A percentile compares a stretch with the other conserved stretches of the same genome.
Conservation (phyloP, 2,888 invertebrate species). For the Hydrotaea cyrtoneurina region DNA sequence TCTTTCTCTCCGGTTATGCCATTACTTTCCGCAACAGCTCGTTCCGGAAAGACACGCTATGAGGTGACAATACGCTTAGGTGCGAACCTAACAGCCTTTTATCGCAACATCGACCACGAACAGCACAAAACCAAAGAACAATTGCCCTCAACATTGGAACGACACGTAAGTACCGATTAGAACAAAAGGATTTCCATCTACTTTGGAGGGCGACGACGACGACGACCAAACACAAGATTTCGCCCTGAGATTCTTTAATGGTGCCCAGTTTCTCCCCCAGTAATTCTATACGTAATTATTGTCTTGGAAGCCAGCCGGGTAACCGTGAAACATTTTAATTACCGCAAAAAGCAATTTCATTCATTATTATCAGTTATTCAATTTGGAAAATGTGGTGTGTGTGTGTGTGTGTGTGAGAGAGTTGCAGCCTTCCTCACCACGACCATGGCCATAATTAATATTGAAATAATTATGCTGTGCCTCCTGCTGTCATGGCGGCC, state of each 20-base stretch:
- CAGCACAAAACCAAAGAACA: constrained; percentile 73
- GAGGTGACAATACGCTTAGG: constrained; percentile 80
- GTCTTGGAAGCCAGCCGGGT: background rate
- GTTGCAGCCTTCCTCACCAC: constrained; percentile 13
- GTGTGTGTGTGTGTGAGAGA: background rate
- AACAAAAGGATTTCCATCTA: constrained; percentile 14
- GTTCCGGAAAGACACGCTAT: constrained; percentile 79
- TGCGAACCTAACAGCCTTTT: constrained; percentile 79
- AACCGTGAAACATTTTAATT: constrained; percentile 12
- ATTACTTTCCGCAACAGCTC: constrained; percentile 71
- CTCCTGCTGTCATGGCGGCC: background rate
- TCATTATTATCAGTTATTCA: constrained; percentile 21
- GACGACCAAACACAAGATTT: background rate
- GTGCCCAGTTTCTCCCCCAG: background rate
- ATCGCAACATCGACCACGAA: constrained; percentile 74
- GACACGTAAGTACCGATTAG: constrained; percentile 78
- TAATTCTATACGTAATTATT: constrained; percentile 7
- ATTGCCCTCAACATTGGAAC: constrained; percentile 76
- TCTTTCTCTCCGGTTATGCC: too few species aligned
- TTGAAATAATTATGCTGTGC: background rate
- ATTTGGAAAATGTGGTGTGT: constrained; percentile 15
- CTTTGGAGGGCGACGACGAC: too few species aligned
- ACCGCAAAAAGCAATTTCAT: background rate
- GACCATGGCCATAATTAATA: constrained; percentile 62
- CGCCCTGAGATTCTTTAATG: too few species aligned